These are phyloP conservation scores for Chiroxiphia lanceolata DNA, from an alignment of 2,797 vertebrate species.

Conservation along the genomic window DNA sequence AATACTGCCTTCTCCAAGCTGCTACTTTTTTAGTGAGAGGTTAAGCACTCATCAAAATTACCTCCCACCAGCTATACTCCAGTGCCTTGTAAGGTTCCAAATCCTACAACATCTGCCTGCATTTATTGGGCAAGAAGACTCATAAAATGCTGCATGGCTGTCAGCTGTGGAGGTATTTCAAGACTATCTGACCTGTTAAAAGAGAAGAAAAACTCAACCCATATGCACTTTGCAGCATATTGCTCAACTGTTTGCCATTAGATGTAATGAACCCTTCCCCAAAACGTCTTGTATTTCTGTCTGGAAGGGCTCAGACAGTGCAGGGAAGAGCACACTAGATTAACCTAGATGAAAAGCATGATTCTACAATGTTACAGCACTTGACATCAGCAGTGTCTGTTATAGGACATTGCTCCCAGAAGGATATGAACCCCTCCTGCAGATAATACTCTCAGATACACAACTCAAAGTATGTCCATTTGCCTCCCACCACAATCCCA, in stretches of 20 bases:
- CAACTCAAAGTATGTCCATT: background rate
- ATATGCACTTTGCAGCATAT: slow-evolving; percentile 17
- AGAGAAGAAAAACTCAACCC: slow-evolving; percentile 19
- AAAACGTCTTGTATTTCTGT: slow-evolving; percentile 40
- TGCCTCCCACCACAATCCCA: background rate
- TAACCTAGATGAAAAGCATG: background rate
- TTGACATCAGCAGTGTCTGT: background rate
- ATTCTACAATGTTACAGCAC: background rate
- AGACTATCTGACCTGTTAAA: slow-evolving; percentile 22
- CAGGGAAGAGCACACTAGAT: background rate
- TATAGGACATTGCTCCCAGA: slow-evolving; percentile 15
- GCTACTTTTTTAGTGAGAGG: slow-evolving; percentile 71
- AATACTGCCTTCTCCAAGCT: slow-evolving; percentile 67
- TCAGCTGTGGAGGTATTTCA: slow-evolving; percentile 53
- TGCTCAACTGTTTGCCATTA: slow-evolving; percentile 61
- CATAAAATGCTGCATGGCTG: slow-evolving; percentile 55
- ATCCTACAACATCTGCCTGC: slow-evolving; percentile 62
- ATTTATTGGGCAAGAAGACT: slow-evolving; percentile 54
- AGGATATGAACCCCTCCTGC: background rate
- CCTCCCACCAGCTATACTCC: slow-evolving; percentile 61
- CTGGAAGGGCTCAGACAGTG: slow-evolving; percentile 29
- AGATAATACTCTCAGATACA: background rate
- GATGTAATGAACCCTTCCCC: slow-evolving; percentile 28
- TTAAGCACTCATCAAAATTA: slow-evolving; percentile 68
- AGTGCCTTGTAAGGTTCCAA: slow-evolving; percentile 61